Conservation (phyloP, 2,797 vertebrate genomes). For the Varecia variegata region DNA sequence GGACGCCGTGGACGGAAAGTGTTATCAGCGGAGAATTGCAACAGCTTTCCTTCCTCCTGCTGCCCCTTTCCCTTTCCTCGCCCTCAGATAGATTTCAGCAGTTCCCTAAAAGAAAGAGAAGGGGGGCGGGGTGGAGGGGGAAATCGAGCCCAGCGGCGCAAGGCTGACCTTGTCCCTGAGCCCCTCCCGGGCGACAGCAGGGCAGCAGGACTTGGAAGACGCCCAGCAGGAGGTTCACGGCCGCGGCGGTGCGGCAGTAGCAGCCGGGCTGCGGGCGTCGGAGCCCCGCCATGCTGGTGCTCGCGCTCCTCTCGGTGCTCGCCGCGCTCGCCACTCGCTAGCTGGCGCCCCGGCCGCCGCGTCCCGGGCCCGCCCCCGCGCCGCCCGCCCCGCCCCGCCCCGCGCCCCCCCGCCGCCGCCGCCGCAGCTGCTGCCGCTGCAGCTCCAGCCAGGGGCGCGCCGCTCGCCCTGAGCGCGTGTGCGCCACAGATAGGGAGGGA, state of each 20-base stretch:
- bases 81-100: slow-evolving; percentile 50
- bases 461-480: slow-evolving; percentile 54
- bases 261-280: slow-evolving; percentile 89
- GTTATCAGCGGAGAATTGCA: neutral
- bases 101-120: slow-evolving; percentile 57
- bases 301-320: slow-evolving; percentile 77
- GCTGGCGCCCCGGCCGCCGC: slow-evolving; percentile 68
- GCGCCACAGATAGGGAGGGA: slow-evolving; percentile 70
- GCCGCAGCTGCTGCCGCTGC: slow-evolving; percentile 62
- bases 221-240: slow-evolving; percentile 93
- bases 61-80: slow-evolving; percentile 17
- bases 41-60: slow-evolving; percentile 26
- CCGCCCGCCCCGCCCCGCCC: slow-evolving; percentile 25
- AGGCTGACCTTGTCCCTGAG: slow-evolving; percentile 92
- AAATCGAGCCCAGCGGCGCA: neutral
- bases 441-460: slow-evolving; percentile 40
- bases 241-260: slow-evolving; percentile 91
- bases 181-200: slow-evolving; percentile 90
- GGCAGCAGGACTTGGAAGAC: slow-evolving; percentile 91
- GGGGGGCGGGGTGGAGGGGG: slow-evolving; percentile 48
- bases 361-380: slow-evolving; percentile 49
- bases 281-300: slow-evolving; percentile 94
- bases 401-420: slow-evolving; percentile 78
- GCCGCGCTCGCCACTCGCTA: slow-evolving; percentile 53
- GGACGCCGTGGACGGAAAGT: neutral